Base-by-base conservation (phyloP, 2,113 vertebrate genomes). In the Etheostoma spectabile region DNA sequence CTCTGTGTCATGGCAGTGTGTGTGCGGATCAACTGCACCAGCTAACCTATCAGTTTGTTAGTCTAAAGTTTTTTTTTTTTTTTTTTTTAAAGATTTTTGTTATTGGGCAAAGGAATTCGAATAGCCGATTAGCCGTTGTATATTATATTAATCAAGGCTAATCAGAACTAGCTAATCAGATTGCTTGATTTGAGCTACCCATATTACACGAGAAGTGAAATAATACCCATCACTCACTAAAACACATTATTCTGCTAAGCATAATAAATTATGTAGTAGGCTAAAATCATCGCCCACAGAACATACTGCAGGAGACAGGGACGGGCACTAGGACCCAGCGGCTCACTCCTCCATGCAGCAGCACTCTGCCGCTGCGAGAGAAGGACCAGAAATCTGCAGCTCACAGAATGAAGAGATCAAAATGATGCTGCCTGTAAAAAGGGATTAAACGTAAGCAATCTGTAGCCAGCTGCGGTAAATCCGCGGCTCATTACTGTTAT, bases 321-420 rank as follows among this genome's bases (percentile, higher is more conserved):
- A 22, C 78, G 15, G 68, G 87, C 91, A 2, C 88, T 94, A 94
- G n/a, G 95, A 95, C 95, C 94, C 91, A 8, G 92, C 57, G 3
- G 80, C 68, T 11, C 0, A 75, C 83, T 78, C 72, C 77, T 91
- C 84, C 92, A 86, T 90, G 91, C 93, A 90, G 93, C 94, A 91
- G 93, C 93, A 72, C 87, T 60, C 72, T 55, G 90, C 83, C 88
- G 67, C 86, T 87, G 74, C 76, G 46, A 64, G 84, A 92, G 85
- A 82, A 93, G 93, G 90, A 94, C 86, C 91, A 94, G 89, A 94
- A 93, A 94, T 93, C 95, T 94, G 95, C 94, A 89, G 92, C 90
- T 92, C 92, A 73, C 89, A 91, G 91, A 93, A 92, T 91, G 92
- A 94, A 90, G 86, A 94, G 92, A 94, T 95, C 93, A 90, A 92